These are phyloP conservation scores for Macroteleia sp. DNA, from an alignment of 2,888 invertebrate genomes.

Conservation along the genomic window DNA sequence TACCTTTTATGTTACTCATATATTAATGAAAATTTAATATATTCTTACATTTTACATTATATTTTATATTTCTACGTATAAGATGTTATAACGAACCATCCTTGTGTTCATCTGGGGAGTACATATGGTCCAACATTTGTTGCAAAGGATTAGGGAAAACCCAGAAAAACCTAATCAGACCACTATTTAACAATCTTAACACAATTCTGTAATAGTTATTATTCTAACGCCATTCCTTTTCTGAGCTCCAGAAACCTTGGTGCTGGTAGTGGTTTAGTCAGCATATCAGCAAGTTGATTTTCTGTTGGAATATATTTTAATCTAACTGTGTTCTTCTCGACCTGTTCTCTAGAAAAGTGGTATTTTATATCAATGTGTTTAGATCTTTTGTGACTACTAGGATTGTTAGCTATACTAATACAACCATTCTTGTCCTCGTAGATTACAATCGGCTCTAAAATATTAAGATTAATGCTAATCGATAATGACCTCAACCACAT, in stretches of 20 bases:
- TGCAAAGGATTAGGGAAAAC: slow-evolving; percentile 5
- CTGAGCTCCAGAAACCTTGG: too few species aligned
- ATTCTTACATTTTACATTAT: too few species aligned
- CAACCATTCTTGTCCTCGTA: slow-evolving; percentile 76
- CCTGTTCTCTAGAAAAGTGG: slow-evolving; percentile 63
- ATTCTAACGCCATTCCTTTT: too few species aligned
- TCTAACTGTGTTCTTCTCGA: slow-evolving; percentile 83
- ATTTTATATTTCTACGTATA: too few species aligned
- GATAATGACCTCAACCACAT: slow-evolving; percentile 73
- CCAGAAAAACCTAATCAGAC: slow-evolving; percentile 10
- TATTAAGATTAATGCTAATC: slow-evolving; percentile 66
- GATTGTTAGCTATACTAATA: slow-evolving; percentile 73
- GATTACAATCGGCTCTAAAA: slow-evolving; percentile 62
- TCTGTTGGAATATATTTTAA: slow-evolving; percentile 85
- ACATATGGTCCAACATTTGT: not conserved
- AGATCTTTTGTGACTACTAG: slow-evolving; percentile 68
- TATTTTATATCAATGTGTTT: too few species aligned
- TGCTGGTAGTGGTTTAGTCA: slow-evolving; percentile 70
- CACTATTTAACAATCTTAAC: not conserved
- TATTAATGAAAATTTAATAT: too few species aligned
- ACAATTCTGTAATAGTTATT: too few species aligned
- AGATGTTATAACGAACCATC: too few species aligned
- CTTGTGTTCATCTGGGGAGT: too few species aligned
- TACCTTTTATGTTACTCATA: too few species aligned
- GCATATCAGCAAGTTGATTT: slow-evolving; percentile 85